These are phyloP conservation scores for Alosa alosa DNA, from an alignment of 2,113 vertebrate genomes.

Conservation along the genomic window DNA sequence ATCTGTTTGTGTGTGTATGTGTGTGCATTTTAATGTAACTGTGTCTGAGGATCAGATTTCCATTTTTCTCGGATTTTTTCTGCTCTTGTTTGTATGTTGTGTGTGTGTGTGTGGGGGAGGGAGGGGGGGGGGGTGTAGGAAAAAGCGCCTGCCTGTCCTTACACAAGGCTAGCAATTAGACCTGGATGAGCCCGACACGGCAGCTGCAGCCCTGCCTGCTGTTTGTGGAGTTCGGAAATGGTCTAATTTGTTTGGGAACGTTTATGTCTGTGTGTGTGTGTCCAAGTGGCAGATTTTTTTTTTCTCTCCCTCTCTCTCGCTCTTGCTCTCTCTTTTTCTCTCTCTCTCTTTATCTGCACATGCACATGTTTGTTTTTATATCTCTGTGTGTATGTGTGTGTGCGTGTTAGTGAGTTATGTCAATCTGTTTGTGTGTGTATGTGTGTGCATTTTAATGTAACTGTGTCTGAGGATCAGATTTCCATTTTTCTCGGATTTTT, in stretches of 20 bases:
- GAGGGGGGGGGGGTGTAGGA: slow-evolving; percentile 10
- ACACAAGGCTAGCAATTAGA: slow-evolving; percentile 65
- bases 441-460: slow-evolving; percentile 27
- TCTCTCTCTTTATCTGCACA: neutral
- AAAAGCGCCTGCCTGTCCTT: slow-evolving; percentile 59
- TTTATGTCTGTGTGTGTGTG: neutral
- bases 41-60: slow-evolving; percentile 34
- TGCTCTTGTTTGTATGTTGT: neutral
- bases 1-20: slow-evolving; percentile 15
- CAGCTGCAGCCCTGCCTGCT: slow-evolving; percentile 19
- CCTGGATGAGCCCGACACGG: slow-evolving; percentile 55
- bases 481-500: slow-evolving; percentile 17
- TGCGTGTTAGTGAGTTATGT: neutral
- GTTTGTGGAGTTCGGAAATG: slow-evolving; percentile 15
- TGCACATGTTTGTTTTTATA: neutral
- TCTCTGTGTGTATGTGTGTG: neutral
- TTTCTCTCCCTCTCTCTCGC: neutral
- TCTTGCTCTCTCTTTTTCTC: neutral
- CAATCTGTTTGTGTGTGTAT: slow-evolving; percentile 10
- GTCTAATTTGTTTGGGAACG: slow-evolving; percentile 25
- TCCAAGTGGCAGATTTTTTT: neutral
- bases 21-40: slow-evolving; percentile 27
- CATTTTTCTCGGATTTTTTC: slow-evolving; percentile 14
- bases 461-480: slow-evolving; percentile 34
- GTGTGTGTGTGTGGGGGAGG: neutral